Percentiles rank a stretch among this genome's conserved stretches.
Evolutionary conservation across 1,140 invertebrate species (phyloP).

Genomic region (Antheraea mylitta): DNA sequence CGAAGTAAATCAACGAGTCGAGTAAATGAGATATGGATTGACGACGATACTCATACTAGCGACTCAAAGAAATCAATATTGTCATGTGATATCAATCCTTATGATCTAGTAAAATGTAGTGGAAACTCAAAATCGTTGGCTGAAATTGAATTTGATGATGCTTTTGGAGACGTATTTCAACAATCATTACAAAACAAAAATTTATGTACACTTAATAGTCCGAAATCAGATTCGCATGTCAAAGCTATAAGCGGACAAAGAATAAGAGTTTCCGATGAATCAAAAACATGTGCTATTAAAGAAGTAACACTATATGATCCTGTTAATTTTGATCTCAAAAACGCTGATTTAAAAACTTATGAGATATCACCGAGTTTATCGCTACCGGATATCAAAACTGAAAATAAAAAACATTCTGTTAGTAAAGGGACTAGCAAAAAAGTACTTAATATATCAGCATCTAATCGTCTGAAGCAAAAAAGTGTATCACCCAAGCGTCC

Average conservation of each 20-base stretch:
- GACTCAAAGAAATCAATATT: constrained; percentile 86
- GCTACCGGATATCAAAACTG: constrained; percentile 70
- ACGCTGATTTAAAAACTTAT: constrained; percentile 57
- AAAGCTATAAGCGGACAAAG: constrained; percentile 80
- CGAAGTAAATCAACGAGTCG: constrained; percentile 76
- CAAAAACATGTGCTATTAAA: constrained; percentile 45
- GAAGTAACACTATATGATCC: constrained; percentile 69
- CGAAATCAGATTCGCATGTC: constrained; percentile 73
- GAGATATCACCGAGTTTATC: constrained; percentile 54
- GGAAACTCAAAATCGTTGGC: constrained; percentile 56
- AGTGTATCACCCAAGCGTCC: constrained; percentile 69
- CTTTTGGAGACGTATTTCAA: constrained; percentile 61
- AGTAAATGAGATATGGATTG: constrained; percentile 70
- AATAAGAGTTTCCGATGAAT: constrained; percentile 77
- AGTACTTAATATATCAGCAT: constrained; percentile 41
- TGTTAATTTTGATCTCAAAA: constrained; percentile 73
- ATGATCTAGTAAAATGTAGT: constrained; percentile 84
- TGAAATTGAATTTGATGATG: constrained; percentile 68
- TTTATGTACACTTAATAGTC: constrained; percentile 35
- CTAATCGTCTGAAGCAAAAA: constrained; percentile 69
- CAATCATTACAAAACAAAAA: constrained; percentile 51
- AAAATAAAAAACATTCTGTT: constrained; percentile 56
- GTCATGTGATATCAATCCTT: constrained; percentile 91
- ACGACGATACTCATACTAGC: constrained; percentile 74
- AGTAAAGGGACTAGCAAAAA: constrained; percentile 63